Evolutionary conservation across 2,113 vertebrate species (phyloP).

Genomic region (Aviceda subcristata): DNA sequence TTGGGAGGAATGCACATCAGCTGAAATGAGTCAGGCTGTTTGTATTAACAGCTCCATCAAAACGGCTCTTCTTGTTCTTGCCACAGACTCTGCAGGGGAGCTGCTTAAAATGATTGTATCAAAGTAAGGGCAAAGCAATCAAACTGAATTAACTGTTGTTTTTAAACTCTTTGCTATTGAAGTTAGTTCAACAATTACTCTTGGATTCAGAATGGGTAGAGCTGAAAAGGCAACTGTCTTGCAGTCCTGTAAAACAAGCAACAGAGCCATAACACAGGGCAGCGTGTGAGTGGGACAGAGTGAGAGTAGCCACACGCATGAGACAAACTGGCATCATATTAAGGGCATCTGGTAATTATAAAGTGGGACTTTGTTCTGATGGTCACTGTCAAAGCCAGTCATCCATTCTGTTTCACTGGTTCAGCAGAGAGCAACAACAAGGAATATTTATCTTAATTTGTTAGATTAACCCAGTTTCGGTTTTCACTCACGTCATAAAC

Average conservation of each 20-base stretch:
- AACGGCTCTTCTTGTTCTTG: background rate
- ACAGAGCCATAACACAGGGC: background rate
- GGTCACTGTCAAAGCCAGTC: background rate
- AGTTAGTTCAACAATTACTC: background rate
- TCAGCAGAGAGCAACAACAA: conserved; percentile 18
- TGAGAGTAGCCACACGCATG: background rate
- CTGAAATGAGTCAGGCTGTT: conserved; percentile 51
- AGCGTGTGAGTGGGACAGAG: background rate
- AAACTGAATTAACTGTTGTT: background rate
- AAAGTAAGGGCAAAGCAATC: background rate
- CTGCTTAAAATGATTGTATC: background rate
- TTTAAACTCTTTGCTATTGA: background rate
- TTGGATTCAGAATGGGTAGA: background rate
- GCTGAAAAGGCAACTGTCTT: background rate
- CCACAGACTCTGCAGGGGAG: background rate
- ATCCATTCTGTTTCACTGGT: conserved; percentile 6
- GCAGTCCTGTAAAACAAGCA: background rate
- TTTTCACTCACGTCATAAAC: background rate
- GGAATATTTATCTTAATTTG: conserved; percentile 24
- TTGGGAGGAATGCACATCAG: conserved; percentile 30
- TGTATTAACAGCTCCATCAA: background rate
- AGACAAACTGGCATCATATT: background rate
- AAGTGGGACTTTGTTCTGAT: conserved; percentile 29
- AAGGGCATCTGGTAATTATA: conserved; percentile 7
- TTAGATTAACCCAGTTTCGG: conserved; percentile 39